A percentile compares a stretch with the other conserved stretches of the same genome.
Conservation (phyloP, 2,113 vertebrate genomes). For the Aptenodytes forsteri region DNA sequence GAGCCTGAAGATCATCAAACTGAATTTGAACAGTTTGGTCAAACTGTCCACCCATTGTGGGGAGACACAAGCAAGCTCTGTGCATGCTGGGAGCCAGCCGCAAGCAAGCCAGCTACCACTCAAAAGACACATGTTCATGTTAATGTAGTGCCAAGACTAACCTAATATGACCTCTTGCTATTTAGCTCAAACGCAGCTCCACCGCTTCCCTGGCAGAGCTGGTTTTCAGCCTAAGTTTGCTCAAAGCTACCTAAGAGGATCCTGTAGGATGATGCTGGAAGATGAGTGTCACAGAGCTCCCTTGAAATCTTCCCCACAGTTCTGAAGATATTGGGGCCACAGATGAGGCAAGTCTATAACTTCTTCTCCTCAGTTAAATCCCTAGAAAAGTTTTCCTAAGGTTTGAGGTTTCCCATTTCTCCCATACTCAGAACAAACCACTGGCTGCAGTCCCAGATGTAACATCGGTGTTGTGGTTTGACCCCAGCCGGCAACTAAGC, state of each 20-base stretch:
- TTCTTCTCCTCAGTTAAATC: not conserved
- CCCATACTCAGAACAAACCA: not conserved
- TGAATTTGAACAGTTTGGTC: not conserved
- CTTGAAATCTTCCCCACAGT: not conserved
- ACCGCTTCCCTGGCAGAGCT: not conserved
- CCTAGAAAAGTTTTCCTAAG: not conserved
- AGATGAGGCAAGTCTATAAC: not conserved
- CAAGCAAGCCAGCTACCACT: not conserved
- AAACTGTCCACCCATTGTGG: not conserved
- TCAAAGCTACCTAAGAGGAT: not conserved
- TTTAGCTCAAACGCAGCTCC: not conserved
- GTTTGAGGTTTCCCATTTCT: not conserved
- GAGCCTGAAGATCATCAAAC: not conserved
- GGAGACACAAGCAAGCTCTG: not conserved
- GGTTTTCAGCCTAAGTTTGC: not conserved
- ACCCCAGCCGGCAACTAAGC: too few relatives aligned
- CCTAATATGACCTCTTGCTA: not conserved
- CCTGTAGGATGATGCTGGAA: not conserved
- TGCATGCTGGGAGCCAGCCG: not conserved
- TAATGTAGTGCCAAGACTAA: not conserved
- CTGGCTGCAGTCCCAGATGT: not conserved
- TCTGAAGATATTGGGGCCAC: not conserved
- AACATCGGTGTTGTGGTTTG: not conserved
- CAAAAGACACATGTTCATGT: not conserved
- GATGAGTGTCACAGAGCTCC: not conserved